Conservation (phyloP, 2,888 invertebrate species). For the Melipona bicolor region DNA sequence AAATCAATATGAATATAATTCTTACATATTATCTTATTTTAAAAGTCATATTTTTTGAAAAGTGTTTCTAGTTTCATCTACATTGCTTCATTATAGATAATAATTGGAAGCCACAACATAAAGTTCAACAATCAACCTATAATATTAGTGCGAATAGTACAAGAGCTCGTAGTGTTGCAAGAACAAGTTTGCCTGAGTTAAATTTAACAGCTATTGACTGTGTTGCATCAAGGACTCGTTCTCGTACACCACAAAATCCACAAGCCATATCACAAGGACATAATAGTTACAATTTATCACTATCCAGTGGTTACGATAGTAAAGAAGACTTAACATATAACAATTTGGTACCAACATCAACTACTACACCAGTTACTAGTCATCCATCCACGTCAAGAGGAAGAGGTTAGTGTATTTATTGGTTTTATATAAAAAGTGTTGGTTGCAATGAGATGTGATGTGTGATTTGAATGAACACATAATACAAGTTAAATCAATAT, state of each 20-base stretch:
- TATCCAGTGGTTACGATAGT: conserved; percentile 73
- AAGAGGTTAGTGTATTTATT: conserved; percentile 78
- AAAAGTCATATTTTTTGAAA: background rate
- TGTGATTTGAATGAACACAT: conserved; percentile 64
- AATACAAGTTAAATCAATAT: conserved; percentile 37
- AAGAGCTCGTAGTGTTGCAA: conserved; percentile 75
- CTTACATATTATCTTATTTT: background rate
- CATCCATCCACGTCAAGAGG: conserved; percentile 82
- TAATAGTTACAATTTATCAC: conserved; percentile 75
- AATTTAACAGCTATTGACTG: conserved; percentile 81
- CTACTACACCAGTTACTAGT: conserved; percentile 75
- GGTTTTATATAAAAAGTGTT: conserved; percentile 57
- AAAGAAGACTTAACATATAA: conserved; percentile 74
- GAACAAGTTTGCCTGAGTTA: conserved; percentile 76
- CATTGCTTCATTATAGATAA: conserved; percentile 69
- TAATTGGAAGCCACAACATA: conserved; percentile 80
- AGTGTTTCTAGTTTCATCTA: background rate
- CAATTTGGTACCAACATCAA: conserved; percentile 73
- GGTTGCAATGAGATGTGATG: conserved; percentile 65
- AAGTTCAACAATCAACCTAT: conserved; percentile 76
- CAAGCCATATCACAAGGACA: conserved; percentile 74
- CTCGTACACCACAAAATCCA: conserved; percentile 81
- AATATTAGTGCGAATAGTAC: conserved; percentile 74
- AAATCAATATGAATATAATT: background rate
- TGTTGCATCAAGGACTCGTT: conserved; percentile 82